Percentiles rank a stretch among this genome's conserved stretches.
These are phyloP conservation scores for Bovichtus diacanthus DNA, from an alignment of 2,797 vertebrate species.

Conservation along the genomic window DNA sequence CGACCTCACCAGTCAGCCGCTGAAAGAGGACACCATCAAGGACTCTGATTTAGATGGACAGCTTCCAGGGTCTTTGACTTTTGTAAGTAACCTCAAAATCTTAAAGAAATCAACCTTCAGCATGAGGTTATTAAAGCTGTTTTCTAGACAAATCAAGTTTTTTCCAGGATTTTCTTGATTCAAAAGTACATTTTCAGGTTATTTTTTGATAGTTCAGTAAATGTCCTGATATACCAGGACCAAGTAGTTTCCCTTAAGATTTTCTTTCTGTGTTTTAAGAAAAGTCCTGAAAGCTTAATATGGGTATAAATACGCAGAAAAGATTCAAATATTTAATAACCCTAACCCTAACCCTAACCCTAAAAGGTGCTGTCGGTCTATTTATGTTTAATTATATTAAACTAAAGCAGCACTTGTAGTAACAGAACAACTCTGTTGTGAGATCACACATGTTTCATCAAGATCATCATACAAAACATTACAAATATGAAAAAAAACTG, in stretches of 20 bases:
- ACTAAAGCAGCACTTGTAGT: background rate
- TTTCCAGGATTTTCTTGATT: background rate
- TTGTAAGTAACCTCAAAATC: conserved; percentile 58
- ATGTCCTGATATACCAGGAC: too few relatives aligned
- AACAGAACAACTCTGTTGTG: too few relatives aligned
- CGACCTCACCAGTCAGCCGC: conserved; percentile 49
- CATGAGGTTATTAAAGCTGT: background rate
- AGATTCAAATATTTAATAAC: background rate
- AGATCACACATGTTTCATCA: too few relatives aligned
- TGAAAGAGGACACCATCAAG: conserved; percentile 46
- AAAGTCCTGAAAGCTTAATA: background rate
- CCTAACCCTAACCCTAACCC: too few relatives aligned
- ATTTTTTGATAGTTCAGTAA: background rate
- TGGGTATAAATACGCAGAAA: background rate
- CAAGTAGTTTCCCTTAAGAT: background rate
- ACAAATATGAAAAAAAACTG: too few relatives aligned
- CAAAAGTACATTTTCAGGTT: background rate
- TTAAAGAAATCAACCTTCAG: background rate
- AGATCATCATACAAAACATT: background rate
- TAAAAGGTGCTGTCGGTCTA: background rate
- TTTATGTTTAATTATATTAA: background rate
- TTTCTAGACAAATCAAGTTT: background rate
- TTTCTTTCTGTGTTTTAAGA: background rate
- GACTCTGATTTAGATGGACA: conserved; percentile 51
- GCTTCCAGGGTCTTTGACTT: conserved; percentile 31